Base-by-base conservation (phyloP, 2,888 invertebrate species). In the Lepidochrysops patricia region DNA sequence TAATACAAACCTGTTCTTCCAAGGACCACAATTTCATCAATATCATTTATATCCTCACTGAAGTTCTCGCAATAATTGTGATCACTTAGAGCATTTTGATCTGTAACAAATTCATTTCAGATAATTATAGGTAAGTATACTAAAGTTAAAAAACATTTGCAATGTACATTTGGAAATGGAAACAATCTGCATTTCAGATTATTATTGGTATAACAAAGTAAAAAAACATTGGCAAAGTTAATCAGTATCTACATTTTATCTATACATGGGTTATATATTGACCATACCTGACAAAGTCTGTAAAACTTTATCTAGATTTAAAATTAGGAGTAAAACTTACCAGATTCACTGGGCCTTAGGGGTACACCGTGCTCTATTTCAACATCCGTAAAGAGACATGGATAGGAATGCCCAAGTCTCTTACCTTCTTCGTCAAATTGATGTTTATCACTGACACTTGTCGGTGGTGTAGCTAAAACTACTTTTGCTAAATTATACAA, bases 391-490 rank as follows among this genome's bases (percentile, higher is more conserved):
- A 64, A 63, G 1, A 64, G 49, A 25, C 63, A 62, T 9, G 64
- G 66, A 63, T 62, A 67, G 1, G 61, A 61, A 57, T 62, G 15
- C 2, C 57, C 43, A 35, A 62, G 32, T 58, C 63, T 61, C 19
- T 43, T 29, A 19, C 60, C 61, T 3, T 27, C 15, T 5, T 19
- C 19, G 37, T 67, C 63, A 49, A 67, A 63, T 54, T 67, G 67
- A 27, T 54, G 12, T 54, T 57, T 34, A 48, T 67, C 67, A 37
- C n/a, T n/a, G n/a, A n/a, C n/a, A n/a, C n/a, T n/a, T n/a, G n/a
- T n/a, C n/a, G n/a, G n/a, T n/a, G 4, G 26, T 26, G 2, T 26
- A 2, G 26, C 26, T 2, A 4, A 26, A 3, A 4, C 26, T 3
- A 26, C 2, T 2, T 2, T 26, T 26, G 26, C 2, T 26, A 26